Conservation (phyloP, 1,140 invertebrate genomes). For the Palaemon carinicauda region DNA sequence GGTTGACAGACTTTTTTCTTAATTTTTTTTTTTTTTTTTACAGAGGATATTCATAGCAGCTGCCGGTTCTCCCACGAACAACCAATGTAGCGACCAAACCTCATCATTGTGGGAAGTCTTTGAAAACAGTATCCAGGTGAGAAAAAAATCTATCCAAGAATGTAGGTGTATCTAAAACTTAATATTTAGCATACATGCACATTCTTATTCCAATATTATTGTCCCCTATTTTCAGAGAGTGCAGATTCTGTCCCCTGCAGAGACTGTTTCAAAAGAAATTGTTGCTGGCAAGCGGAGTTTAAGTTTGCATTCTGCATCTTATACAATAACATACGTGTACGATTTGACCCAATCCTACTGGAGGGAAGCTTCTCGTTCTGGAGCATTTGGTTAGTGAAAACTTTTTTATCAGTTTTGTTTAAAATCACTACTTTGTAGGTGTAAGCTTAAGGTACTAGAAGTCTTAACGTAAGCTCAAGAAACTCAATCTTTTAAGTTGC, state of each 20-base stretch:
- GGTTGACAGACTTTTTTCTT: not conserved
- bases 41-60: constrained; percentile 11
- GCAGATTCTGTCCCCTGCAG: not conserved
- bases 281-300: not conserved
- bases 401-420: too few relatives aligned
- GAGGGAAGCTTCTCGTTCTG: too few relatives aligned
- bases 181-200: not conserved
- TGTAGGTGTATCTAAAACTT: too few relatives aligned
- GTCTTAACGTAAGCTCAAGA: too few relatives aligned
- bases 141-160: not conserved
- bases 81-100: not conserved
- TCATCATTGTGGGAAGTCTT: not conserved
- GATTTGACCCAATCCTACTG: too few relatives aligned
- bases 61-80: not conserved
- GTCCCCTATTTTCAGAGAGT: not conserved
- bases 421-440: too few relatives aligned
- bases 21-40: not conserved
- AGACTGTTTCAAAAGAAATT: not conserved
- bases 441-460: too few relatives aligned
- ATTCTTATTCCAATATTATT: too few relatives aligned
- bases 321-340: too few relatives aligned
- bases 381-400: too few relatives aligned
- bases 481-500: too few relatives aligned
- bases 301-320: too few relatives aligned
- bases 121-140: not conserved